A percentile compares a stretch with the other conserved stretches of the same genome.
phyloP scores from a whole-genome alignment of 1,140 invertebrate genomes.

The Eueides isabella region DNA sequence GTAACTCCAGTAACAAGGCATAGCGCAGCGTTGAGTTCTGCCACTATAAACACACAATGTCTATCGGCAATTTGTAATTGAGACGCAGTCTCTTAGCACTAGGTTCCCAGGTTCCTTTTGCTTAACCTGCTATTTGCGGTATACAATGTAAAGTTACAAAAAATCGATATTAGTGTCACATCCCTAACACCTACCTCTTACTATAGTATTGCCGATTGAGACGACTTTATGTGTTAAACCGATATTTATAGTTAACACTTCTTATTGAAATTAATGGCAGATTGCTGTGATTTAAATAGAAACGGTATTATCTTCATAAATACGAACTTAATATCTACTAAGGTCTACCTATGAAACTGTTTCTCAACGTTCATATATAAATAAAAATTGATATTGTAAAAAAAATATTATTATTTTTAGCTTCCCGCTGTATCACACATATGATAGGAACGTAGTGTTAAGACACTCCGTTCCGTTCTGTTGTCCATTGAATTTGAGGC shows the following conservation, averaged over 20 bases:
- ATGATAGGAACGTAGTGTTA: no score
- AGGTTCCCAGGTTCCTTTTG: no score
- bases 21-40: no score
- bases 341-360: conserved; percentile 8
- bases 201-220: conserved; percentile 24
- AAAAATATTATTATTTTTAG: no score
- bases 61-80: background rate
- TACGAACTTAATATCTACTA: conserved; percentile 14
- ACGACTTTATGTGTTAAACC: conserved; percentile 37
- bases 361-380: background rate
- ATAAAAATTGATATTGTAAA: no score
- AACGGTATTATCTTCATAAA: conserved; percentile 34
- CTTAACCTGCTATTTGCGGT: no score
- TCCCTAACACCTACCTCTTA: conserved; percentile 12
- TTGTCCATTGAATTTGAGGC: no score
- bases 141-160: background rate
- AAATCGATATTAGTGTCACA: conserved; percentile 11
- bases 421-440: no score
- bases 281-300: conserved; percentile 28
- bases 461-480: no score
- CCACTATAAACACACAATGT: no score
- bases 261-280: conserved; percentile 35
- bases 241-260: conserved; percentile 32
- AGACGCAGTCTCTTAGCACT: no score
- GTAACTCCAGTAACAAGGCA: no score